A percentile compares a stretch with the other conserved stretches of the same genome.
Conservation (phyloP, 2,113 vertebrate species). For the Sorex araneus region DNA sequence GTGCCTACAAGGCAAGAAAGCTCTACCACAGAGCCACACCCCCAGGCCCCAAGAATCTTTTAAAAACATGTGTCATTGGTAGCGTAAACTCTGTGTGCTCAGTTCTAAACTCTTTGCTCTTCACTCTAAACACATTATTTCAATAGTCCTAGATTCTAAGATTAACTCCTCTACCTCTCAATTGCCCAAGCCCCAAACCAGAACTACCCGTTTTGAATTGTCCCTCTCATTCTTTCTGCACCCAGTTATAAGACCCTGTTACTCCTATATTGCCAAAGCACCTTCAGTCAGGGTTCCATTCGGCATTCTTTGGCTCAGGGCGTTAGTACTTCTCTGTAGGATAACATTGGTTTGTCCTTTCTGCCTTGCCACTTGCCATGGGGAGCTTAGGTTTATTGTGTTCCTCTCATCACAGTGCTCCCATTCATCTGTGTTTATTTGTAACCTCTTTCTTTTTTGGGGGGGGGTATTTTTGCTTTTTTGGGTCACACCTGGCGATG, state of each 20-base stretch:
- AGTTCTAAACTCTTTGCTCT: not conserved
- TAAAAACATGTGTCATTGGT: too few species aligned
- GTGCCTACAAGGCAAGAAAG: too few species aligned
- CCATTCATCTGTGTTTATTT: too few species aligned
- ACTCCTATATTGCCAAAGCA: not conserved
- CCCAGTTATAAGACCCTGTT: not conserved
- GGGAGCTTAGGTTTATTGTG: too few species aligned
- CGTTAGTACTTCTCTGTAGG: conserved; percentile 50
- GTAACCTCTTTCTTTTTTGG: too few species aligned
- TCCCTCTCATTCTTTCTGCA: not conserved
- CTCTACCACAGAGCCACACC: too few species aligned
- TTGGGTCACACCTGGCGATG: too few species aligned
- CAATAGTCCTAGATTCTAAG: not conserved
- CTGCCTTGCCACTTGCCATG: too few species aligned
- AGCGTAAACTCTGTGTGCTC: not conserved
- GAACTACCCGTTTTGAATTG: not conserved
- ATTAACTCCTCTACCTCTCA: not conserved
- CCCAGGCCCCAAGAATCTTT: too few species aligned
- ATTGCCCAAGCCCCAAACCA: not conserved
- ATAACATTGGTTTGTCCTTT: too few species aligned
- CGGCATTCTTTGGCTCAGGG: not conserved
- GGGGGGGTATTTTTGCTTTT: too few species aligned
- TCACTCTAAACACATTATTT: not conserved
- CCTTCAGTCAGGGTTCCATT: not conserved
- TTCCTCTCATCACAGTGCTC: too few species aligned